Evolutionary conservation across 2,113 vertebrate species (phyloP).

Genomic region (Rhabdomys dilectus): DNA sequence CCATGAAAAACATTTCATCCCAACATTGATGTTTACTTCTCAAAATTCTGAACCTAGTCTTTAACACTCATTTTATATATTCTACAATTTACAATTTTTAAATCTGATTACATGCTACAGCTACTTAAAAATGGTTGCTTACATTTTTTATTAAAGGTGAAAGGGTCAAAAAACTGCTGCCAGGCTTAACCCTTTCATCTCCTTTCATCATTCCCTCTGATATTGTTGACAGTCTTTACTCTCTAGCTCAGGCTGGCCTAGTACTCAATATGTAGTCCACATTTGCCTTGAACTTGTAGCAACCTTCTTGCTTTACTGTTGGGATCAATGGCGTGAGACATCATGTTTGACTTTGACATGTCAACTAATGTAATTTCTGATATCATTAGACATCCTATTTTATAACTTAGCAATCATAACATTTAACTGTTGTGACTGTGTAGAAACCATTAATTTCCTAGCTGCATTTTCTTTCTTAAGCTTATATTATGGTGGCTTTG

Average conservation of each 20-base stretch:
- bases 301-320: not conserved
- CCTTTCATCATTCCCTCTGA: not conserved
- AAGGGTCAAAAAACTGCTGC: not conserved
- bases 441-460: conserved; percentile 1
- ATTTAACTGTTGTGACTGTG: conserved; percentile 1
- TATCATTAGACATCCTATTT: conserved; percentile 8
- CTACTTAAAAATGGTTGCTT: conserved; percentile 28
- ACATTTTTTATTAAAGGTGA: conserved; percentile 21
- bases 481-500: conserved; percentile 24
- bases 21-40: conserved; percentile 38
- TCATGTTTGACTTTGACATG: not conserved
- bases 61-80: conserved; percentile 1
- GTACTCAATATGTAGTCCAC: not conserved
- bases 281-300: not conserved
- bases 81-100: not conserved
- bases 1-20: conserved; percentile 13
- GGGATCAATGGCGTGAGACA: not conserved
- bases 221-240: not conserved
- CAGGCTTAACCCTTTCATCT: conserved; percentile 43
- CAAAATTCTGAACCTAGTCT: conserved; percentile 1
- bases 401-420: conserved; percentile 11
- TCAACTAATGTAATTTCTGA: conserved; percentile 46
- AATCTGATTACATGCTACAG: not conserved
- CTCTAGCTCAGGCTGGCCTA: not conserved
- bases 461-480: conserved; percentile 39